Evolutionary conservation across 2,113 vertebrate species (phyloP).

Genomic region (Bungarus multicinctus): DNA sequence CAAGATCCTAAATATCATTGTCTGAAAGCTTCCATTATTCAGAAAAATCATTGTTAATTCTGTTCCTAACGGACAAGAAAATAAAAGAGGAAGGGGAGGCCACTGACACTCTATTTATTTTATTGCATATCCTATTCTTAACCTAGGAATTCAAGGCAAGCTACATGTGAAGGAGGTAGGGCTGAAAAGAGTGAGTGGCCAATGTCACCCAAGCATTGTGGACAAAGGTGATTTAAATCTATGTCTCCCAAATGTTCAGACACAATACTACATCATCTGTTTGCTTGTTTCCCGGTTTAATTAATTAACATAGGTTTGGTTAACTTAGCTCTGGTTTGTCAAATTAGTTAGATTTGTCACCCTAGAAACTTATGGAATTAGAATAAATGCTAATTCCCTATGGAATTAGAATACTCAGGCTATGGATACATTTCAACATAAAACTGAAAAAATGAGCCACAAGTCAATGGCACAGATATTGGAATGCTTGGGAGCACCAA

Average conservation of each 20-base stretch:
- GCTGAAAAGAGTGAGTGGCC: not conserved
- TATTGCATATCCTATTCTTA: not conserved
- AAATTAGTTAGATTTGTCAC: not conserved
- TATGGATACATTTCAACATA: not conserved
- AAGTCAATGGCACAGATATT: not conserved
- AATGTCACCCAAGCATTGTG: not conserved
- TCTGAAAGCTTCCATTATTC: not conserved
- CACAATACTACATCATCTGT: not conserved
- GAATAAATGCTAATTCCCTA: not conserved
- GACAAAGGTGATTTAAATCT: not conserved
- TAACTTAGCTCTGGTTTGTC: not conserved
- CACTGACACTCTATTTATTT: not conserved
- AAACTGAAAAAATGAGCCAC: not conserved
- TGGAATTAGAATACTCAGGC: not conserved
- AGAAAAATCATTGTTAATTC: not conserved
- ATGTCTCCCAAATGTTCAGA: not conserved
- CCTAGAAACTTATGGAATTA: not conserved
- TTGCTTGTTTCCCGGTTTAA: not conserved
- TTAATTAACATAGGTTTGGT: not conserved
- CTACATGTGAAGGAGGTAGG: not conserved
- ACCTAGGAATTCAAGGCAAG: not conserved
- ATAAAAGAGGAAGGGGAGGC: not conserved
- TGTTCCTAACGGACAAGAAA: not conserved
- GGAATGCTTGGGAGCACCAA: not conserved
- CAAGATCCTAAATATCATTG: not conserved